These are phyloP conservation scores for Oncorhynchus gorbuscha DNA, from an alignment of 2,113 vertebrate species.

Conservation along the genomic window DNA sequence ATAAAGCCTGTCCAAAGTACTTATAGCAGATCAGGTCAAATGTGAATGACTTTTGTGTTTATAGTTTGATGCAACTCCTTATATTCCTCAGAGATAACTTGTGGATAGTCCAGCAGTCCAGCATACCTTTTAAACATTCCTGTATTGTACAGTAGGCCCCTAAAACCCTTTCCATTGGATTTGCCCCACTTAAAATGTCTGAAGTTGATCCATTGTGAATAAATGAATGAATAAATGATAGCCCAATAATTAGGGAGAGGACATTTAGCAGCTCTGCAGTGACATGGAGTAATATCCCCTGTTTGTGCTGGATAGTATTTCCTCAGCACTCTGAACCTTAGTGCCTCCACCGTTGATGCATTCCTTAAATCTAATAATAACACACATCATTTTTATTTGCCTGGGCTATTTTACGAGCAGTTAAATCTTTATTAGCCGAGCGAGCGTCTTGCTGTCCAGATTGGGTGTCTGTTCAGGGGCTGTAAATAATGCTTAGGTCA, in stretches of 20 bases:
- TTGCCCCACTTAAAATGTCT: background rate
- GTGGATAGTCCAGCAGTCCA: background rate
- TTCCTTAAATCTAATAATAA: conserved; percentile 42
- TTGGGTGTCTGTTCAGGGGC: conserved; percentile 32
- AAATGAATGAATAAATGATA: conserved; percentile 21
- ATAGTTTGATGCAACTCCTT: background rate
- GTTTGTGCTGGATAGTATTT: conserved; percentile 14
- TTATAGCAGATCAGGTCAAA: too few relatives aligned
- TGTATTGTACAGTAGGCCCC: too few relatives aligned
- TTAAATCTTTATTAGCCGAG: conserved; percentile 42
- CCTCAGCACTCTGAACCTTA: background rate
- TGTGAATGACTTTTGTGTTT: too few relatives aligned
- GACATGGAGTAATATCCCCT: conserved; percentile 10
- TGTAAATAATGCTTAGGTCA: conserved; percentile 35
- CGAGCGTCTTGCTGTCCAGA: conserved; percentile 28
- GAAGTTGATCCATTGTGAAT: background rate
- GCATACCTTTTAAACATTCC: background rate
- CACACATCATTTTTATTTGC: conserved; percentile 28
- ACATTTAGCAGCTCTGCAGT: background rate
- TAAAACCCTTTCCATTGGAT: too few relatives aligned
- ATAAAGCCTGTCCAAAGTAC: too few relatives aligned
- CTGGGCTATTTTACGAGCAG: conserved; percentile 32
- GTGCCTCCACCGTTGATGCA: conserved; percentile 6
- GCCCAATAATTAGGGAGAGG: conserved; percentile 29
- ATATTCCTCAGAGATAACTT: background rate